Conservation (phyloP, 1,140 invertebrate species). For the Euwallacea similis region DNA sequence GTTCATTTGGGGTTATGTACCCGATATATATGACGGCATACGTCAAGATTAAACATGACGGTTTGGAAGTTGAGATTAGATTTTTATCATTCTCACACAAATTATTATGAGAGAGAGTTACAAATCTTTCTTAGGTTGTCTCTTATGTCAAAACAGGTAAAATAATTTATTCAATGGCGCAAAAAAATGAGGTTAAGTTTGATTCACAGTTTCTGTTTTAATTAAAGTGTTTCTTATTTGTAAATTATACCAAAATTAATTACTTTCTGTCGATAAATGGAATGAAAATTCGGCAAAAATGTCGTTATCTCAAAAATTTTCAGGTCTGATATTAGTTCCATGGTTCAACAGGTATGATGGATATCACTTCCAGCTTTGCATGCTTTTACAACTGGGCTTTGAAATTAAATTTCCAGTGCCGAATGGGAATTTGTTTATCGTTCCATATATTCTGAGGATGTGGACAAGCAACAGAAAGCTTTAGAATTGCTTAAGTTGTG, state of each 20-base stretch:
- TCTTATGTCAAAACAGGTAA: too few species aligned
- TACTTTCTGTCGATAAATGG: not conserved
- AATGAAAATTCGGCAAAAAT: conserved; percentile 26
- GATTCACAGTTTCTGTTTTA: too few species aligned
- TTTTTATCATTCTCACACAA: too few species aligned
- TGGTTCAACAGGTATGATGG: conserved; percentile 48
- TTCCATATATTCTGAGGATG: conserved; percentile 58
- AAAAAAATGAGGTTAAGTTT: too few species aligned
- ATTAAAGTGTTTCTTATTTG: not conserved
- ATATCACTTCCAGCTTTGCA: not conserved
- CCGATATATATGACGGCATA: too few species aligned
- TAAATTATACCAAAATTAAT: not conserved
- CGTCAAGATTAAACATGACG: too few species aligned
- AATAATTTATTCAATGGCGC: too few species aligned
- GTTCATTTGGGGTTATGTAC: too few species aligned
- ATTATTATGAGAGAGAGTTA: too few species aligned
- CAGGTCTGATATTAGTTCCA: conserved; percentile 45
- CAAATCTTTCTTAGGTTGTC: too few species aligned
- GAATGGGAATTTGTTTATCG: conserved; percentile 64
- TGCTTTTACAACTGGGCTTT: conserved; percentile 4
- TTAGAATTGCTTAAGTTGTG: conserved; percentile 61
- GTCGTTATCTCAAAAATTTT: conserved; percentile 49
- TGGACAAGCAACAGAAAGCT: conserved; percentile 54
- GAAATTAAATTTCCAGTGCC: conserved; percentile 36
- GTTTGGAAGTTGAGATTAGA: too few species aligned